Percentiles rank a stretch among this genome's conserved stretches.
Evolutionary conservation across 2,888 invertebrate genomes (phyloP).

Genomic region (Sarcophaga carnaria): DNA sequence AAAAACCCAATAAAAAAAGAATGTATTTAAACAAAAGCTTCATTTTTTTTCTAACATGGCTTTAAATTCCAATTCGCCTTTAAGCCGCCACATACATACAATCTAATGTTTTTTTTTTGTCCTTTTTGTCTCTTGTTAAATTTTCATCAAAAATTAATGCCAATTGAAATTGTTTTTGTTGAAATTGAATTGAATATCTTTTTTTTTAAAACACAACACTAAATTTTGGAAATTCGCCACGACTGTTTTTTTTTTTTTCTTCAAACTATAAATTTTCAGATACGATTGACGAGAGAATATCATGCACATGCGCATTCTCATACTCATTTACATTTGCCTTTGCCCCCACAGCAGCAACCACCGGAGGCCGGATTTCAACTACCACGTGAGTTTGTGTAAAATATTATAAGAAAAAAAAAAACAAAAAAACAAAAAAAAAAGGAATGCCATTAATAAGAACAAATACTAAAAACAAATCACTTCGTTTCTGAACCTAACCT

Average conservation of each 20-base stretch:
- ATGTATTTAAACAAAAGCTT: constrained; percentile 13
- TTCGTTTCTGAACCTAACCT: too few species aligned
- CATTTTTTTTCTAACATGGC: constrained; percentile 52
- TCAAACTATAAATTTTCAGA: constrained; percentile 83
- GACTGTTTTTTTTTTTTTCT: constrained; percentile 72
- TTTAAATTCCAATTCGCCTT: constrained; percentile 16
- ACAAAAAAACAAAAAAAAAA: constrained; percentile 20
- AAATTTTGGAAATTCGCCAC: constrained; percentile 76
- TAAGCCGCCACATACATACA: constrained; percentile 35
- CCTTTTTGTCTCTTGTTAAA: constrained; percentile 42
- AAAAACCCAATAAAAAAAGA: constrained; percentile 16
- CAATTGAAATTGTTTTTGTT: constrained; percentile 33
- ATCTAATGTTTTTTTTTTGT: constrained; percentile 62
- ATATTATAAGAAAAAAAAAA: constrained; percentile 60
- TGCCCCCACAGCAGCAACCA: constrained; percentile 89
- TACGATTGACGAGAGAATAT: constrained; percentile 97
- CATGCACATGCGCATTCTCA: constrained; percentile 97
- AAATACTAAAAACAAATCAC: constrained; percentile 47
- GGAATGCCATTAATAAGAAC: constrained; percentile 51
- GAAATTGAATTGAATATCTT: constrained; percentile 31
- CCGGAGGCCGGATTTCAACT: constrained; percentile 87
- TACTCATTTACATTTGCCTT: constrained; percentile 94
- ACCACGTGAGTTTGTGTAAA: constrained; percentile 84
- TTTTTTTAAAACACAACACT: constrained; percentile 69
- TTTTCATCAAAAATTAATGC: constrained; percentile 52